Evolutionary conservation across 2,888 invertebrate species (phyloP).

Genomic region (Lasiommata megera): DNA sequence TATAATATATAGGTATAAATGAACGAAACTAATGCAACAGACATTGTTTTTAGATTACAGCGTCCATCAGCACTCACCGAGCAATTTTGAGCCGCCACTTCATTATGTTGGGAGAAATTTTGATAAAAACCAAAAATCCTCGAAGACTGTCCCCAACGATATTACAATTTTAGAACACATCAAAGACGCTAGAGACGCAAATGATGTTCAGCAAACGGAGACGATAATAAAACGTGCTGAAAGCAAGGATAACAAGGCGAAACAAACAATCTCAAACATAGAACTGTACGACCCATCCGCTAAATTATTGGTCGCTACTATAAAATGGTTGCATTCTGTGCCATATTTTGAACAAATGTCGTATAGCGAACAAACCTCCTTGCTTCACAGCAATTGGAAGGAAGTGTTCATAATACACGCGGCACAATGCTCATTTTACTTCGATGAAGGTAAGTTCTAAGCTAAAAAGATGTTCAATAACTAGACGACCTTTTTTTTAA

Average conservation of each 20-base stretch:
- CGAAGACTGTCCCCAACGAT: slow-evolving; percentile 13
- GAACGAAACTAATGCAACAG: no score
- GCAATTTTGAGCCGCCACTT: slow-evolving; percentile 44
- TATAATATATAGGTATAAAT: no score
- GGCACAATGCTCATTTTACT: slow-evolving; percentile 88
- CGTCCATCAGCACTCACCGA: not conserved
- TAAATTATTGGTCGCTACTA: slow-evolving; percentile 87
- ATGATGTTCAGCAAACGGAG: slow-evolving; percentile 36
- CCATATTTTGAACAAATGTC: slow-evolving; percentile 87
- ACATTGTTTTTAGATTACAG: slow-evolving; percentile 4
- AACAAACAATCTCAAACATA: slow-evolving; percentile 34
- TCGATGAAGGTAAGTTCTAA: slow-evolving; percentile 84
- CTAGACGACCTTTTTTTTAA: no score
- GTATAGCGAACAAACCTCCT: slow-evolving; percentile 84
- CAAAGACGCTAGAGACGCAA: slow-evolving; percentile 40
- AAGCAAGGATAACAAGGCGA: not conserved
- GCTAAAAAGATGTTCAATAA: no score
- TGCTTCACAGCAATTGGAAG: slow-evolving; percentile 91
- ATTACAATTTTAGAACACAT: slow-evolving; percentile 20
- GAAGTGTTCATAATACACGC: slow-evolving; percentile 92
- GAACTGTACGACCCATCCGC: slow-evolving; percentile 85
- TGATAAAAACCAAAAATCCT: slow-evolving; percentile 28
- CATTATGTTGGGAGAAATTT: slow-evolving; percentile 50
- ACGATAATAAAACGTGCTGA: slow-evolving; percentile 33
- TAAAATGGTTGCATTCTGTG: slow-evolving; percentile 90